Percentiles rank a stretch among this genome's conserved stretches.
These are phyloP conservation scores for Aleadryas rufinucha DNA, from an alignment of 2,113 vertebrate species.

Conservation along the genomic window DNA sequence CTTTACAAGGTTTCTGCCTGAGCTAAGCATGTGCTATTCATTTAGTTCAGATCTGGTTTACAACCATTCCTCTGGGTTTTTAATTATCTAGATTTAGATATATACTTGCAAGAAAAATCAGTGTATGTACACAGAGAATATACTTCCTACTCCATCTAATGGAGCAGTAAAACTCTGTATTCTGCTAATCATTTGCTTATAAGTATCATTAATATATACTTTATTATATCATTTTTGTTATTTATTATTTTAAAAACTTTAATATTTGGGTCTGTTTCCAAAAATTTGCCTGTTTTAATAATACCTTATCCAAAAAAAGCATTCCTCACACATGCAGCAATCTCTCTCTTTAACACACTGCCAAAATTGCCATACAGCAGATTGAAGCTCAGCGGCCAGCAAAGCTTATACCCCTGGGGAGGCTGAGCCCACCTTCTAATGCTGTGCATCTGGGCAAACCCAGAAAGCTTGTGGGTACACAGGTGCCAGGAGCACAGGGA, in stretches of 20 bases:
- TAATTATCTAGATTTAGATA: not conserved
- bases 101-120: not conserved
- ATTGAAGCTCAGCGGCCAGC: rapidly evolving
- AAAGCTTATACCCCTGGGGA: not conserved
- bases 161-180: not conserved
- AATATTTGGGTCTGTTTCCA: not conserved
- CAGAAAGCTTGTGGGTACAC: not conserved
- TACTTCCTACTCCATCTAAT: not conserved
- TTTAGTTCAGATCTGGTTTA: not conserved
- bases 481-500: not conserved
- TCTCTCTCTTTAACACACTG: not conserved
- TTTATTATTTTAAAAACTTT: not conserved
- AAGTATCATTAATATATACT: not conserved
- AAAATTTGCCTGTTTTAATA: not conserved
- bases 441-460: not conserved
- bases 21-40: not conserved
- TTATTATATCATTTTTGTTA: not conserved
- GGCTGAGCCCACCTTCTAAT: not conserved
- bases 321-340: rapidly evolving
- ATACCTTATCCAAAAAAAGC: rapidly evolving
- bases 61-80: not conserved
- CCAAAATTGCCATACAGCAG: not conserved
- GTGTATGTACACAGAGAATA: rapidly evolving
- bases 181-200: not conserved
- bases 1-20: not conserved